Base-by-base conservation (phyloP, 2,113 vertebrate species). In the Corynorhinus townsendii region DNA sequence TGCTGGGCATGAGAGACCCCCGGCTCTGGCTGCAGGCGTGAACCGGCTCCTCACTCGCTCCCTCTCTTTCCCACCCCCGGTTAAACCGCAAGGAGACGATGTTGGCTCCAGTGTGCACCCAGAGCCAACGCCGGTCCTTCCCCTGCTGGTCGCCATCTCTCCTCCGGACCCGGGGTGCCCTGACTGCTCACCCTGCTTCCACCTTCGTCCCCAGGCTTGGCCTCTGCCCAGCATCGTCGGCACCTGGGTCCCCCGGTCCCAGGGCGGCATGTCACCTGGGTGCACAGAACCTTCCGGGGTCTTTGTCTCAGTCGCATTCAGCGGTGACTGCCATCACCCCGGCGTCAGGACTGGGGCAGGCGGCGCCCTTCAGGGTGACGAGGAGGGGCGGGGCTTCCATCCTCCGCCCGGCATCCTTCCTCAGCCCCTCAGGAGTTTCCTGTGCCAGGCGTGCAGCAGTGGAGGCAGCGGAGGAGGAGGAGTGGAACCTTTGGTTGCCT, bases 391-490 rank as follows among this genome's bases (percentile, higher is more conserved):
- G 14, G 2, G 28, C n/a, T 5, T 9, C 35, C 28, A 5, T 7
- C 12, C 8, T 28, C n/a, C 69, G 19, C 64, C 6, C 0, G 30
- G 52, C 2, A 1, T 7, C 8, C 1, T 22, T 1, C 17, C 3
- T n/a, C 80, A 33, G 40, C 30, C 2, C 54, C 28, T 2, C 28
- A 11, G 6, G 6, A 6, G 17, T 1, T 12, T 3, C 20, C 76
- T 7, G 11, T n/a, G 59, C 14, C 43, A 49, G 69, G 20, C 26
- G 11, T 4, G 17, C 54, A 56, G 28, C 43, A 43, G 73, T 26
- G 7, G 47, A 19, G 17, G 52, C 15, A 14, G 52, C 38, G 38
- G 28, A 30, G 26, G 40, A 5, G 11, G 56, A 54, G 43, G 38
- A 40, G 38, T 11, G 66, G 43, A n/a, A 15, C 26, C 24, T 56